Percentiles rank a stretch among this genome's conserved stretches.
Evolutionary conservation across 2,888 invertebrate genomes (phyloP).

Genomic region (Meta bourneti): DNA sequence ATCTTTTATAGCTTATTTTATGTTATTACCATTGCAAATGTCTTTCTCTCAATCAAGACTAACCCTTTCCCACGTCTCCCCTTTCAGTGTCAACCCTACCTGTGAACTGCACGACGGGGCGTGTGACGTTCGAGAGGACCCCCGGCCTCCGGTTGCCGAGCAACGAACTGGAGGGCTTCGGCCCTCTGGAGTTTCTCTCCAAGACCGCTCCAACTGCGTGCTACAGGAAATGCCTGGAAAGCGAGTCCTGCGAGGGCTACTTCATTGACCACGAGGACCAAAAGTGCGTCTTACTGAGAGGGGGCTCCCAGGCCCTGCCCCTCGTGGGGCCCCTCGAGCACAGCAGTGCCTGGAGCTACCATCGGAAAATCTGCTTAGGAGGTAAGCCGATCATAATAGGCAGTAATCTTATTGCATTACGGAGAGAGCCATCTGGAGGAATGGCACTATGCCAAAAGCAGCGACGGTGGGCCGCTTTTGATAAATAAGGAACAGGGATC

Average conservation of each 20-base stretch:
- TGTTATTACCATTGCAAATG: too few relatives aligned
- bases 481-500: too few relatives aligned
- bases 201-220: slow-evolving; percentile 68
- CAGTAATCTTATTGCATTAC: background rate
- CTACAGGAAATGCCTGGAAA: slow-evolving; percentile 64
- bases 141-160: slow-evolving; percentile 61
- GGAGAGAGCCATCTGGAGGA: too few relatives aligned
- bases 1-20: too few relatives aligned
- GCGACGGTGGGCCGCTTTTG: too few relatives aligned
- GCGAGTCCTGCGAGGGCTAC: slow-evolving; percentile 65
- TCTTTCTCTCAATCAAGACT: background rate
- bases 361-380: slow-evolving; percentile 72
- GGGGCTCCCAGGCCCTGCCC: slow-evolving; percentile 17
- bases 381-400: slow-evolving; percentile 55
- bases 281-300: slow-evolving; percentile 63
- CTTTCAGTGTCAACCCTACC: slow-evolving; percentile 42
- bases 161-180: slow-evolving; percentile 35
- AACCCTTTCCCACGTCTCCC: background rate
- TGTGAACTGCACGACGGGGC: slow-evolving; percentile 64
- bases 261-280: slow-evolving; percentile 72
- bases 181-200: slow-evolving; percentile 62
- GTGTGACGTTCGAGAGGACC: slow-evolving; percentile 71
- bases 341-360: slow-evolving; percentile 70
- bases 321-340: slow-evolving; percentile 40
- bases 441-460: too few relatives aligned